Evolutionary conservation across 2,888 invertebrate genomes (phyloP), one percentile per base, ranked within the genome.

Genomic region (Sesia bembeciformis): DNA sequence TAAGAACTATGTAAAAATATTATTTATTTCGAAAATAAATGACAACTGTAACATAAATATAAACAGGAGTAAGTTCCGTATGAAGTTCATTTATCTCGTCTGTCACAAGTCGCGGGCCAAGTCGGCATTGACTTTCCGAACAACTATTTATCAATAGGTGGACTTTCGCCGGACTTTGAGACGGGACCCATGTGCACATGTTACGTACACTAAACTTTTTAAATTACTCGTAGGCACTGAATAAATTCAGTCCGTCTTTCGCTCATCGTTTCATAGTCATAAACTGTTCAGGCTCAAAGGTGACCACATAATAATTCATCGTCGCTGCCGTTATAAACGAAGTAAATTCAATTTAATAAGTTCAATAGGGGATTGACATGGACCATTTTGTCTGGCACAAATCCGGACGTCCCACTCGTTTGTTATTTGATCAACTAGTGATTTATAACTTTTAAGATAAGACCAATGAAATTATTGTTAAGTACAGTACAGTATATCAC

Each of bases 341-440:
- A 71, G 68, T 76, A 75, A 76, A 80, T 81, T 74, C 56, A 69
- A 72, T 74, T 78, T 77, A 82, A 82, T 82, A 81, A 80, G 83
- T 81, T 81, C 84, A 87, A 85, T 81, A 83, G 78, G 69, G 70
- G 75, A 72, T 81, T 83, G 84, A 84, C 86, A 77, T 73, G 76
- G 70, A 61, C 74, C 69, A 78, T 76, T 79, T 74, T 62, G 59
- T 23, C 62, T 67, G 72, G 67, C 70, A 73, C 66, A 78, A 81
- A 81, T 84, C 78, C 72, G 61, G 65, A 66, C 63, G 63, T 67
- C 67, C 68, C 62, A 62, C 67, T 67, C 62, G 61, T 72, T 74
- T 72, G 69, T 76, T 68, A 69, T 77, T 76, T 73, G 72, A 71
- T 71, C 58, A 65, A 64, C 55, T 51, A 56, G 52, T 65, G 60